A percentile compares a stretch with the other conserved stretches of the same genome.
Conservation (phyloP, 1,140 invertebrate genomes). For the Cepaea nemoralis region DNA sequence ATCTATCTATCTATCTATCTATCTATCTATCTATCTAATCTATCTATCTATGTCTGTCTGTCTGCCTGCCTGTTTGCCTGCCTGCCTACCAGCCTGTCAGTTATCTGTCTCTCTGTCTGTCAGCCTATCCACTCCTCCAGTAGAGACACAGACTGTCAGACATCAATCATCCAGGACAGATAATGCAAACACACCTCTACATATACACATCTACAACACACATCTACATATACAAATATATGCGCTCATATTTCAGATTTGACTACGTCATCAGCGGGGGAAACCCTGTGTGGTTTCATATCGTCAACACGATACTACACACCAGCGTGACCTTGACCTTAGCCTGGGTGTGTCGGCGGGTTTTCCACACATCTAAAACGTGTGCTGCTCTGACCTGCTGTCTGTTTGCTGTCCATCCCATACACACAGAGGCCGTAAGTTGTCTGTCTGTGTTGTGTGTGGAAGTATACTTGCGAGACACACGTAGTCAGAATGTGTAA, state of each 20-base stretch:
- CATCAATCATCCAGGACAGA: no score
- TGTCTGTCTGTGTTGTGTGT: background rate
- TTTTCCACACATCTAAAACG: constrained; percentile 42
- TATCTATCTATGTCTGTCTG: no score
- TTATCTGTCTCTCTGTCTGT: no score
- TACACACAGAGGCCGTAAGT: constrained; percentile 70
- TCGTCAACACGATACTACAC: constrained; percentile 73
- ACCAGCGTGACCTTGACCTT: constrained; percentile 67
- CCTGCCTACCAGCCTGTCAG: no score
- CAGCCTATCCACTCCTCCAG: no score
- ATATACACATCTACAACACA: no score
- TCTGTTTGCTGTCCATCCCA: constrained; percentile 68
- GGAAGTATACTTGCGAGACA: no score
- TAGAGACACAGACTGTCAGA: no score
- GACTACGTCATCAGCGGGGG: constrained; percentile 55
- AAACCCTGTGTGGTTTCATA: constrained; percentile 69
- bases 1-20: constrained; percentile 30
- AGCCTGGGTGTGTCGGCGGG: constrained; percentile 48
- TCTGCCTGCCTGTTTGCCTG: no score
- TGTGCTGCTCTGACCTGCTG: constrained; percentile 53
- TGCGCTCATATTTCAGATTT: constrained; percentile 61
- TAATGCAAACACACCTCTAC: no score
- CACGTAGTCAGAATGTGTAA: no score
- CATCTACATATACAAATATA: no score
- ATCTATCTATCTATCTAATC: constrained; percentile 15